A percentile compares a stretch with the other conserved stretches of the same genome.
Conservation (phyloP, 2,888 invertebrate species). For the Acleris sparsana region DNA sequence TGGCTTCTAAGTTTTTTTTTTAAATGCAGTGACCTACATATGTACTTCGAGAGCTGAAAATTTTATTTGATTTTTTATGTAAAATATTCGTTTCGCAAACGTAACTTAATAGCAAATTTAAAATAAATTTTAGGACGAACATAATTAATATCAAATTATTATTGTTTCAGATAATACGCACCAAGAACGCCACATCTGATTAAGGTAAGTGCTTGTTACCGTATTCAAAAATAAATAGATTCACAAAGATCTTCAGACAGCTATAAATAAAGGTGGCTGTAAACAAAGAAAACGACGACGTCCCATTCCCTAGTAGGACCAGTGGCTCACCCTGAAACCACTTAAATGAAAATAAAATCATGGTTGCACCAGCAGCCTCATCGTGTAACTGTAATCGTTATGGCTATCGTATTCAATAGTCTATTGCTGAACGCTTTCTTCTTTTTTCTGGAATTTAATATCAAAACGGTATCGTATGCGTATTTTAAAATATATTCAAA, state of each 20-base stretch:
- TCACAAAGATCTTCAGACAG: conserved; percentile 2
- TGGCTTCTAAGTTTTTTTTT: too few species aligned
- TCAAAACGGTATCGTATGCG: too few species aligned
- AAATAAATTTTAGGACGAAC: neutral
- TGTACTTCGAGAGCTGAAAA: too few species aligned
- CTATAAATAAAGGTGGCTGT: conserved; percentile 27
- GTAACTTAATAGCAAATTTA: too few species aligned
- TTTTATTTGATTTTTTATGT: too few species aligned
- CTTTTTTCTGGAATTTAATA: too few species aligned
- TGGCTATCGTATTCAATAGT: conserved; percentile 13
- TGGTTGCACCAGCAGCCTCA: conserved; percentile 39
- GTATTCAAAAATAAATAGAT: neutral
- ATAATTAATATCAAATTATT: conserved; percentile 5
- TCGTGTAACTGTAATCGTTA: conserved; percentile 15
- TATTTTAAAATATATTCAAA: neutral
- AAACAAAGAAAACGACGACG: conserved; percentile 34
- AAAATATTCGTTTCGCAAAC: too few species aligned
- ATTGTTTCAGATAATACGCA: conserved; percentile 25
- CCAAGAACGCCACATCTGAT: conserved; percentile 8
- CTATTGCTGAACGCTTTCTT: neutral
- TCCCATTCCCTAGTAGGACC: conserved; percentile 46
- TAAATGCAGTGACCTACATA: too few species aligned
- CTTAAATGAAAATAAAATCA: conserved; percentile 62
- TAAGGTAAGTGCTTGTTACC: conserved; percentile 18
- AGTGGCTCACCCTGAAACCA: conserved; percentile 60